Conservation (phyloP, 2,888 invertebrate species). For the Pachymerium ferrugineum region DNA sequence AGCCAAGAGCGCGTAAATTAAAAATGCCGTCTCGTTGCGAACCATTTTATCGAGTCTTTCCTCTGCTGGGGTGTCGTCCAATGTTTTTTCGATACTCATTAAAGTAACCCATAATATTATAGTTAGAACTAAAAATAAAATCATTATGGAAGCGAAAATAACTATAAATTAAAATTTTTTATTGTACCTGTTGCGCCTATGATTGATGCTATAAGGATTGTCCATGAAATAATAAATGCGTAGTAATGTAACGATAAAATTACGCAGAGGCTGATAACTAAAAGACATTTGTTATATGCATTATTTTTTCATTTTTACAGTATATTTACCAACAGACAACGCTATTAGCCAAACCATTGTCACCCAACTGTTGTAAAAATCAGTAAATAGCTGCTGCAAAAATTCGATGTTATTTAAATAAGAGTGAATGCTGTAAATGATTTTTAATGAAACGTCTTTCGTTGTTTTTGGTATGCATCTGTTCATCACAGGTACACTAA, state of each 20-base stretch:
- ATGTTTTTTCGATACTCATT: constrained; percentile 63
- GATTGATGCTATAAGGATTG: constrained; percentile 74
- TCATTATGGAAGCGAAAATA: constrained; percentile 22
- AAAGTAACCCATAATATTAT: constrained; percentile 84
- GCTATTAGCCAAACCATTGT: constrained; percentile 74
- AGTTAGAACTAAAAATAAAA: constrained; percentile 54
- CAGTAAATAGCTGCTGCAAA: constrained; percentile 78
- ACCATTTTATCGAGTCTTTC: constrained; percentile 66
- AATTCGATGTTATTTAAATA: constrained; percentile 82
- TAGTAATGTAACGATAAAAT: constrained; percentile 77
- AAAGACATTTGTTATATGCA: constrained; percentile 42
- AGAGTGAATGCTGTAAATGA: constrained; percentile 66
- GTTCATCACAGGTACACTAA: constrained; percentile 69
- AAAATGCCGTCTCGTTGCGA: constrained; percentile 78
- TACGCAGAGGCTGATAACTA: constrained; percentile 75
- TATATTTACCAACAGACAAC: constrained; percentile 68
- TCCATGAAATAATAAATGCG: constrained; percentile 77
- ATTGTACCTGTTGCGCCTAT: constrained; percentile 58
- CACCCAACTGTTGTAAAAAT: constrained; percentile 81
- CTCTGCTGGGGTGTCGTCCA: constrained; percentile 54
- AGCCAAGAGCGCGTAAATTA: constrained; percentile 76
- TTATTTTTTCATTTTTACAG: background rate
- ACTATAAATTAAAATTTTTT: constrained; percentile 49
- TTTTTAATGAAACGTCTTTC: constrained; percentile 58
- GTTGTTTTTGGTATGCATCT: constrained; percentile 77